Conservation (phyloP, 2,888 invertebrate species). For the Sceliomorpha sp. region DNA sequence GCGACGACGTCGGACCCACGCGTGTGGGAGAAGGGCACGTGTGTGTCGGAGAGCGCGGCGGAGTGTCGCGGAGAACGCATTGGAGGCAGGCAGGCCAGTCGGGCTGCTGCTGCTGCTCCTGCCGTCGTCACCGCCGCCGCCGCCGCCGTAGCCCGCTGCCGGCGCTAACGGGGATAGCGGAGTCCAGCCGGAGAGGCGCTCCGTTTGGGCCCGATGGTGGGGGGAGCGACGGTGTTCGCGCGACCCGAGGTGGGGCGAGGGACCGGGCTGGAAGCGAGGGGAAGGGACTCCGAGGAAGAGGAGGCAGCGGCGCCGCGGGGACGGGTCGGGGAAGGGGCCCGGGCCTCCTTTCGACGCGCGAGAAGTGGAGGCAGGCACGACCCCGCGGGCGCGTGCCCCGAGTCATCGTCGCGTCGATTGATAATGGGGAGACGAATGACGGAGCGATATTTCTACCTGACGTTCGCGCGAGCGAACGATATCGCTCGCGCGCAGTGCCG, state of each 20-base stretch:
- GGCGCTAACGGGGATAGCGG: constrained; percentile 25
- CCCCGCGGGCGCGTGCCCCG: constrained; percentile 74
- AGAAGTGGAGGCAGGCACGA: constrained; percentile 63
- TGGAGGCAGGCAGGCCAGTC: constrained; percentile 55
- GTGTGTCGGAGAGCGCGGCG: constrained; percentile 36
- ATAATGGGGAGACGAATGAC: too few relatives aligned
- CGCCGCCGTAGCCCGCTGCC: too few relatives aligned
- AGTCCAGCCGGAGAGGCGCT: constrained; percentile 15
- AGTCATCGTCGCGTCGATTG: constrained; percentile 68
- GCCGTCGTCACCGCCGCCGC: constrained; percentile 16
- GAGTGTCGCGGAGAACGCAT: constrained; percentile 19
- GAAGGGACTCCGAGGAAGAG: too few relatives aligned
- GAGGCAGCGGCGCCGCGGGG: constrained; percentile 8
- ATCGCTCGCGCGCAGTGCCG: too few relatives aligned
- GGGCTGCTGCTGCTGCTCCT: constrained; percentile 45
- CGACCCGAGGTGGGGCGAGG: too few relatives aligned
- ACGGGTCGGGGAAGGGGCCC: constrained; percentile 16
- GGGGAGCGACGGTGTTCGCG: constrained; percentile 35
- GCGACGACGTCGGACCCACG: constrained; percentile 47
- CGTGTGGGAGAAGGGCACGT: constrained; percentile 50
- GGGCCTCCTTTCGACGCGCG: constrained; percentile 27
- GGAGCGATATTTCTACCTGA: too few relatives aligned
- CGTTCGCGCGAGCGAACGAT: too few relatives aligned
- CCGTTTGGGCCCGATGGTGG: constrained; percentile 11
- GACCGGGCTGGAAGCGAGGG: too few relatives aligned